A percentile compares a stretch with the other conserved stretches of the same genome.
These are phyloP conservation scores for Taphrorychus bicolor DNA, from an alignment of 2,888 invertebrate genomes.

Conservation along the genomic window DNA sequence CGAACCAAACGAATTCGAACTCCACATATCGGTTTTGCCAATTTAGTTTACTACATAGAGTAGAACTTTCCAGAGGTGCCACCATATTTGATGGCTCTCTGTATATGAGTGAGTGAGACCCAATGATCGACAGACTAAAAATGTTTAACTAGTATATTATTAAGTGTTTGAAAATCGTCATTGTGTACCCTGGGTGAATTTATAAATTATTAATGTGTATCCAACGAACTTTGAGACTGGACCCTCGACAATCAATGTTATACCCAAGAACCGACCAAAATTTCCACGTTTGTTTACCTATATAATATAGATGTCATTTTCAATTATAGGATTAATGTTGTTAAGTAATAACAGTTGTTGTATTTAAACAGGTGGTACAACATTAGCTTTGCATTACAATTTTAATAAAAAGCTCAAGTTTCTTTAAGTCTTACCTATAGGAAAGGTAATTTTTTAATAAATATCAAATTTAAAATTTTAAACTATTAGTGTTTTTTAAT, in stretches of 20 bases:
- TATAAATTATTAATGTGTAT: neutral
- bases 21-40: neutral
- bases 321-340: neutral
- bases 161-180: neutral
- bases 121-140: too few species aligned
- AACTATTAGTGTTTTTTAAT: neutral
- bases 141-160: too few species aligned
- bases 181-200: neutral
- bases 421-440: too few species aligned
- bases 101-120: neutral
- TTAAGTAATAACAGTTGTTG: neutral
- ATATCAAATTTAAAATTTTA: too few species aligned
- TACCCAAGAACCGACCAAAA: neutral
- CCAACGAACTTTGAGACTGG: conserved; percentile 31
- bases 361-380: neutral
- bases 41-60: too few species aligned
- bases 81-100: too few species aligned
- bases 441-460: neutral
- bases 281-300: neutral
- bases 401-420: neutral
- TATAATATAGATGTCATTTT: neutral
- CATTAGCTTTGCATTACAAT: too few species aligned
- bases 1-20: neutral
- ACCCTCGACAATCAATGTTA: conserved; percentile 21
- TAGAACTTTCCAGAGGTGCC: too few species aligned